These are phyloP conservation scores for Drosophila fulvimacula DNA, from an alignment of 2,888 invertebrate species.

Conservation along the genomic window DNA sequence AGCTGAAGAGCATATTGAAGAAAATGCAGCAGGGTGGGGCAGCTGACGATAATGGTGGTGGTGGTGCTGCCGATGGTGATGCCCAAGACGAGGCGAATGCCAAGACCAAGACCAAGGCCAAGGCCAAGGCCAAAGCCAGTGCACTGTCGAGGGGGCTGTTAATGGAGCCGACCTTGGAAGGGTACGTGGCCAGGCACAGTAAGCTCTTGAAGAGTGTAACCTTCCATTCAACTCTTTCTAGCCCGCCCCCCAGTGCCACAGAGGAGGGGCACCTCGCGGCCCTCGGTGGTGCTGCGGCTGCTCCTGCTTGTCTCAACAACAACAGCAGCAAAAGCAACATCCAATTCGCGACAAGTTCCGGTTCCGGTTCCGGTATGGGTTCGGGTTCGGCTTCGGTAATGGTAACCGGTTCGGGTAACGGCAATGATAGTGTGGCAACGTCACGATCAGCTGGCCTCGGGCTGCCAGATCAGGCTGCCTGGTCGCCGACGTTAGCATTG, in stretches of 20 bases:
- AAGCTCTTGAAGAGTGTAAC: slow-evolving; percentile 95
- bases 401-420: slow-evolving; percentile 26
- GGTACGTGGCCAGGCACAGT: slow-evolving; percentile 94
- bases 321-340: slow-evolving; percentile 5
- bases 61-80: slow-evolving; percentile 32
- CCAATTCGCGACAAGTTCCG: slow-evolving; percentile 1
- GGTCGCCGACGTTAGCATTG: slow-evolving; percentile 74
- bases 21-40: slow-evolving; percentile 89
- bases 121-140: slow-evolving; percentile 27
- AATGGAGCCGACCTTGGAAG: slow-evolving; percentile 93
- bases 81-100: slow-evolving; percentile 52
- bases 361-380: not conserved
- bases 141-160: slow-evolving; percentile 87
- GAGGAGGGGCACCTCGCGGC: slow-evolving; percentile 57
- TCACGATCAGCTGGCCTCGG: not conserved
- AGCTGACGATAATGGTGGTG: slow-evolving; percentile 1
- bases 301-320: slow-evolving; percentile 15
- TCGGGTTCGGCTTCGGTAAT: slow-evolving; percentile 12
- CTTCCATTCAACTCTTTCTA: slow-evolving; percentile 93
- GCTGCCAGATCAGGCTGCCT: slow-evolving; percentile 39
- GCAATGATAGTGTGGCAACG: slow-evolving; percentile 21
- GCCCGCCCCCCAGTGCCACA: slow-evolving; percentile 88
- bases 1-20: slow-evolving; percentile 93
- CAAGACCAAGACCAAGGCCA: slow-evolving; percentile 39
- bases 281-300: slow-evolving; percentile 41